Evolutionary conservation across 2,797 vertebrate species (phyloP).

Genomic region (Cichlasoma orientale): DNA sequence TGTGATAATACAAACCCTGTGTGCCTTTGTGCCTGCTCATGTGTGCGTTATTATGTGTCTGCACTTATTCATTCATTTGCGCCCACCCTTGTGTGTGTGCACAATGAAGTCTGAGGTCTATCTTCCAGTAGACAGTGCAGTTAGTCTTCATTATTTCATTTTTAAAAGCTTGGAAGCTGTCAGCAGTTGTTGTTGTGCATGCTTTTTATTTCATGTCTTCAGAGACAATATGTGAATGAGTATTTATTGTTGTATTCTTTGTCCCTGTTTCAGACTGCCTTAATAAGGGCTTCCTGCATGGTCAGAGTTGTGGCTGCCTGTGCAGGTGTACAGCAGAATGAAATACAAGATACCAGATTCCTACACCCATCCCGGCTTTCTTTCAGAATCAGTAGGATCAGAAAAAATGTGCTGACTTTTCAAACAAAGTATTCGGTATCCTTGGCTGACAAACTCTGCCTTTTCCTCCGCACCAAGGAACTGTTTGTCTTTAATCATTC

Average conservation of each 20-base stretch:
- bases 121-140: conserved; percentile 16
- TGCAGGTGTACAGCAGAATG: conserved; percentile 9
- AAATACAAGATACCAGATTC: neutral
- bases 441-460: conserved; percentile 1
- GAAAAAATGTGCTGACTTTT: conserved; percentile 22
- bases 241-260: neutral
- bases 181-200: neutral
- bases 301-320: neutral
- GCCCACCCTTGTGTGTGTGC: conserved; percentile 17
- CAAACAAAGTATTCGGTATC: conserved; percentile 27
- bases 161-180: conserved; percentile 21
- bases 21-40: conserved; percentile 6
- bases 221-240: neutral
- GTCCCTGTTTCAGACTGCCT: neutral
- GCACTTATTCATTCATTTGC: conserved; percentile 11
- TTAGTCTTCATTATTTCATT: conserved; percentile 22
- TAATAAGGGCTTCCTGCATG: neutral
- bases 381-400: conserved; percentile 21
- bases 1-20: conserved; percentile 45
- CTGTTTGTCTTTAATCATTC: conserved; percentile 31
- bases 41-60: conserved; percentile 3
- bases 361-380: neutral
- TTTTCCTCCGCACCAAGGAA: conserved; percentile 1
- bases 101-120: conserved; percentile 43
- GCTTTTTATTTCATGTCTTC: neutral